Conservation (phyloP, 1,140 invertebrate species). For the Homarus americanus region DNA sequence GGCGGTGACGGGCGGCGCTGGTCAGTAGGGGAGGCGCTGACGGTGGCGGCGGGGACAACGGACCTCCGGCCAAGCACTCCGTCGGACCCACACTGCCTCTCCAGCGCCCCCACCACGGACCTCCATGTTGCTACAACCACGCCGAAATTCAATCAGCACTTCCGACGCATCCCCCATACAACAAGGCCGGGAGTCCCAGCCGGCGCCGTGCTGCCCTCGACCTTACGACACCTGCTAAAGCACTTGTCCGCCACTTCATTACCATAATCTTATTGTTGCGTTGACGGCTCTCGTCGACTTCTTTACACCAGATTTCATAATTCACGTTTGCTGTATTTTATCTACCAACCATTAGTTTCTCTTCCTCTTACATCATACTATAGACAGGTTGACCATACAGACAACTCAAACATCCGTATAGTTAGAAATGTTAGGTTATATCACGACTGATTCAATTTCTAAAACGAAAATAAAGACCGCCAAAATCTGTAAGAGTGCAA, state of each 20-base stretch:
- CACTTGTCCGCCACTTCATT: constrained; percentile 74
- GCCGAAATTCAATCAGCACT: constrained; percentile 73
- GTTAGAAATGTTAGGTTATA: constrained; percentile 30
- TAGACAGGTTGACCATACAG: neutral
- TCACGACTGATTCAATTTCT: constrained; percentile 66
- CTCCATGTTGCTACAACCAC: constrained; percentile 76
- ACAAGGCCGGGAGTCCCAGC: constrained; percentile 50
- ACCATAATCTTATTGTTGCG: constrained; percentile 74
- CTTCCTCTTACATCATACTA: neutral
- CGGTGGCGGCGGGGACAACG: constrained; percentile 76
- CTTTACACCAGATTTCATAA: constrained; percentile 71
- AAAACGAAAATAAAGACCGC: constrained; percentile 73
- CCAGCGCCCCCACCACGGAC: constrained; percentile 77
- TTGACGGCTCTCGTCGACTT: constrained; percentile 71
- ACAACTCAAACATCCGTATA: constrained; percentile 13
- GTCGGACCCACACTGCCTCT: constrained; percentile 79
- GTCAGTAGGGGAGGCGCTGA: constrained; percentile 15
- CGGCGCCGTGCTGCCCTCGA: constrained; percentile 28
- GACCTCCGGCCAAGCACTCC: constrained; percentile 77
- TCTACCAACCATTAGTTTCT: neutral
- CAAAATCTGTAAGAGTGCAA: constrained; percentile 74
- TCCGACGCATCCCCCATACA: constrained; percentile 65
- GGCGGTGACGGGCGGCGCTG: neutral
- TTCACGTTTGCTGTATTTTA: constrained; percentile 39
- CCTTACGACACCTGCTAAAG: constrained; percentile 70